Conservation (phyloP, 2,888 invertebrate genomes). For the Copidosoma aretas region DNA sequence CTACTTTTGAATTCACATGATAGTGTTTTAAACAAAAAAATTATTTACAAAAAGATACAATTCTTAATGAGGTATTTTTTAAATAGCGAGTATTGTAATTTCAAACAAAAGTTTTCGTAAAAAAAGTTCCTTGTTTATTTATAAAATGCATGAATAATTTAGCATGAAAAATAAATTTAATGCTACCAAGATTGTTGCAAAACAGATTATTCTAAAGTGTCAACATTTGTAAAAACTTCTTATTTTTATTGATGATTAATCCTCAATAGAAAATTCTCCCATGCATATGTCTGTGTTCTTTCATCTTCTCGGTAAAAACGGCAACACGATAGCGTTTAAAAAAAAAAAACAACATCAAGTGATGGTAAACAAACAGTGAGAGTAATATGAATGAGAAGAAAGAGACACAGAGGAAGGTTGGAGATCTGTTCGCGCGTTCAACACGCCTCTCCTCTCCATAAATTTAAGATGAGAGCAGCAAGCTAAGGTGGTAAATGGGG, state of each 20-base stretch:
- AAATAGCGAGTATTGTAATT: too few relatives aligned
- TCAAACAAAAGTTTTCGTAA: background rate
- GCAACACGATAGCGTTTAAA: background rate
- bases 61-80: too few relatives aligned
- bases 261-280: conserved; percentile 38
- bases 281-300: conserved; percentile 16
- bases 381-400: background rate
- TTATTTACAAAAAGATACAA: too few relatives aligned
- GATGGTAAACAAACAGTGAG: background rate
- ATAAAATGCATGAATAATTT: background rate
- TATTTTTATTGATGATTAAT: too few relatives aligned
- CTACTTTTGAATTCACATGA: background rate
- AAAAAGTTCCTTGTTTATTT: background rate
- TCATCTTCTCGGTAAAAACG: conserved; percentile 7
- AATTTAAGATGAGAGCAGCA: conserved; percentile 37
- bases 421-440: conserved; percentile 30
- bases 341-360: conserved; percentile 3
- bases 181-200: too few relatives aligned
- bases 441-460: conserved; percentile 42
- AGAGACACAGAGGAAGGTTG: background rate
- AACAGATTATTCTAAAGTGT: background rate
- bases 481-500: conserved; percentile 60
- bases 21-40: background rate
- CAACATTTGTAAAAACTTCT: too few relatives aligned
- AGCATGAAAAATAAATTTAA: too few relatives aligned